Percentiles rank a stretch among this genome's conserved stretches.
Evolutionary conservation across 2,888 invertebrate genomes (phyloP).

Genomic region (Cryptocheilus praepositus): DNA sequence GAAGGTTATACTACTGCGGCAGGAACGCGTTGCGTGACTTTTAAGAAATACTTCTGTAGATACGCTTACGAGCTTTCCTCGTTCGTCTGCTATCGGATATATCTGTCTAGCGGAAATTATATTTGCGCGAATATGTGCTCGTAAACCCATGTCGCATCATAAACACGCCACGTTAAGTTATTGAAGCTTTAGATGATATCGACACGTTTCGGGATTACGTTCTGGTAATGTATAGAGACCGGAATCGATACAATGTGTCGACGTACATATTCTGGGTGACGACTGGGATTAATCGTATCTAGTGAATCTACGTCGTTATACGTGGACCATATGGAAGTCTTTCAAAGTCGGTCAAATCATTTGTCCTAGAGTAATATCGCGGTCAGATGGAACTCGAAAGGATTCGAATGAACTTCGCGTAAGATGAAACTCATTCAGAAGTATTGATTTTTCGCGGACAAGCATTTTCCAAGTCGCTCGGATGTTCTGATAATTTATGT

Average conservation of each 20-base stretch:
- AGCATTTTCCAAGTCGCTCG: too few relatives aligned
- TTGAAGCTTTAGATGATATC: slow-evolving; percentile 14
- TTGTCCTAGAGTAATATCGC: slow-evolving; percentile 16
- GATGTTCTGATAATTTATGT: slow-evolving; percentile 19
- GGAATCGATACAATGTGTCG: slow-evolving; percentile 6
- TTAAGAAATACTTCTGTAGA: too few relatives aligned
- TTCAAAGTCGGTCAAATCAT: slow-evolving; percentile 12
- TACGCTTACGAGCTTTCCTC: too few relatives aligned
- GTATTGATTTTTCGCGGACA: too few relatives aligned
- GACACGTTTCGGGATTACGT: slow-evolving; percentile 30
- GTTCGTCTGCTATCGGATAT: too few relatives aligned
- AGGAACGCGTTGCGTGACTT: too few relatives aligned
- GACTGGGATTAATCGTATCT: slow-evolving; percentile 16
- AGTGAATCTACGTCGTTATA: not conserved
- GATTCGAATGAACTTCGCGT: too few relatives aligned
- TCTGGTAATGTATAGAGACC: slow-evolving; percentile 19
- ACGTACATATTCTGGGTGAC: slow-evolving; percentile 8
- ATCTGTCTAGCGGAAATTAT: slow-evolving; percentile 4
- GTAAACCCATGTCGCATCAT: slow-evolving; percentile 8
- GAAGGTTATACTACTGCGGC: too few relatives aligned
- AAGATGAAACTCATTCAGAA: too few relatives aligned
- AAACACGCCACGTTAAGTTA: slow-evolving; percentile 15
- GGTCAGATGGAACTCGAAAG: too few relatives aligned
- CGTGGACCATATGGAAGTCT: not conserved
- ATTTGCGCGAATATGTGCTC: not conserved